Evolutionary conservation across 2,888 invertebrate genomes (phyloP), one percentile per base, ranked within the genome.

Genomic region (Hyles lineata): DNA sequence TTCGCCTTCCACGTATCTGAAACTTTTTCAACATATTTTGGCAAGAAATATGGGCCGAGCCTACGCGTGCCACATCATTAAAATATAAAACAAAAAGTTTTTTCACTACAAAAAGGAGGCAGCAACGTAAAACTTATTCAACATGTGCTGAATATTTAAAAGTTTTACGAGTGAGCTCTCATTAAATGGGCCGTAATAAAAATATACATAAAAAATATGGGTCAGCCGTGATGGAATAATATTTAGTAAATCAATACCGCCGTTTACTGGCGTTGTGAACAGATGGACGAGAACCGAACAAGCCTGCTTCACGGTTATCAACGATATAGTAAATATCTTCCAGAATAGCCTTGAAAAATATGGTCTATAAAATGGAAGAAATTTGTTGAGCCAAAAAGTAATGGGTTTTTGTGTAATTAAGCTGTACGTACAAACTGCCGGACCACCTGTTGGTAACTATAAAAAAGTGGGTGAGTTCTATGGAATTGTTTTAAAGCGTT

Each of bases 201-300:
- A 84, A 82, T 82, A 84, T 80, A 81, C 81, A 78, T 83, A 78
- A 79, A 80, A 82, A 84, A 90, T 85, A 79, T 89, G 76, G 92
- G 91, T 87, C 90, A 88, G 74, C 80, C 77, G 82, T 83, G 78
- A 83, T 82, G 80, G 79, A 87, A 86, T 82, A 84, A 78, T 82
- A 81, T 85, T 43, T 70, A 25, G 25, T 73, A 50, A 73, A 62
- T 29, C 59, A 70, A 58, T 59, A 43, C 21, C 21, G 35, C 62
- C 3, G 63, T 43, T 19, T 63, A 21, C 63, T 15, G 43, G 63
- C 63, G 35, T 43, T 63, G 35, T 35, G 43, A 21, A 63, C 43
- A 55, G 19, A 63, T 32, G 61, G 19, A 63, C 35, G 19, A 21
- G 21, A 43, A 63, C 63, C 63, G 43, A 35, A n/a, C 19, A 11